Percentiles rank a stretch among this genome's conserved stretches.
phyloP scores from a whole-genome alignment of 1,140 invertebrate species.

The Drosophila obscura region DNA sequence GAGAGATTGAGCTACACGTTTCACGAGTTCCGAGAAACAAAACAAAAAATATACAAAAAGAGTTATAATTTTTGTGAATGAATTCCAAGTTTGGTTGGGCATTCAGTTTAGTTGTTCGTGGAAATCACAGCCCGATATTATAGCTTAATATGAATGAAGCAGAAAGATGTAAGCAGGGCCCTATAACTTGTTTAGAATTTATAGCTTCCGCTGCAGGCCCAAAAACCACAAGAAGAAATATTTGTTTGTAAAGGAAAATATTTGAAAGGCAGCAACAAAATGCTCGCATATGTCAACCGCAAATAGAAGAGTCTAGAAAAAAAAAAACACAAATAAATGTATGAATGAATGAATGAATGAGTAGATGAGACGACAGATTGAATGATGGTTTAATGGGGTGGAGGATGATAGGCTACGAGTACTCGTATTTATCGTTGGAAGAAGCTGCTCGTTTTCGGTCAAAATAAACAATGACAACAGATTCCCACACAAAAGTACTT shows the following conservation, averaged over 20 bases:
- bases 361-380: conserved; percentile 26
- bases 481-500: conserved; percentile 74
- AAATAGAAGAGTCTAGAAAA: conserved; percentile 42
- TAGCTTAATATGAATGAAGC: conserved; percentile 40
- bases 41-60: conserved; percentile 44
- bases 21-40: conserved; percentile 55
- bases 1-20: conserved; percentile 64
- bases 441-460: conserved; percentile 42
- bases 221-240: conserved; percentile 12
- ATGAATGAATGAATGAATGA: conserved; percentile 34
- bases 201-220: conserved; percentile 51
- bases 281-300: conserved; percentile 59
- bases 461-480: conserved; percentile 76
- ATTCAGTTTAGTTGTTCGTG: conserved; percentile 40
- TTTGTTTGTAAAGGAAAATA: conserved; percentile 43
- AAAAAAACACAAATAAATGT: conserved; percentile 58
- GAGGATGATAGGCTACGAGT: too few species aligned
- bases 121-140: conserved; percentile 34
- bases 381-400: conserved; percentile 15
- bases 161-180: conserved; percentile 21
- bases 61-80: conserved; percentile 76
- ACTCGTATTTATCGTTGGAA: conserved; percentile 2
- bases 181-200: conserved; percentile 64
- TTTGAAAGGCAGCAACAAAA: conserved; percentile 35
- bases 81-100: conserved; percentile 21